Evolutionary conservation across 2,113 vertebrate genomes (phyloP).

Genomic region (Cebus imitator): DNA sequence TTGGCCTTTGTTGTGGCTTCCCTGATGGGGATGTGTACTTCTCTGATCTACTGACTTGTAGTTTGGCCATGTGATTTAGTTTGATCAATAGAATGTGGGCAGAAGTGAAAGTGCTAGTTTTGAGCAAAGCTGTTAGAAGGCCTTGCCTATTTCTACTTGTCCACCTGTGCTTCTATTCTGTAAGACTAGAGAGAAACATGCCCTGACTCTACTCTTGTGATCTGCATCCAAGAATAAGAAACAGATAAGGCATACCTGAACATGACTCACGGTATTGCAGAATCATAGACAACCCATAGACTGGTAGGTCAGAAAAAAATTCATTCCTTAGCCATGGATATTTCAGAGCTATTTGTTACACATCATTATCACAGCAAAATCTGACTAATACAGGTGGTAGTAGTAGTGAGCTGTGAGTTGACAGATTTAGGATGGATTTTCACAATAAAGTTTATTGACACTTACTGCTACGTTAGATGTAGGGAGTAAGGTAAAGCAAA

Average conservation of each 20-base stretch:
- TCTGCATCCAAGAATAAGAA: not conserved
- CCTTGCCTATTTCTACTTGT: not conserved
- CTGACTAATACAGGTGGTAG: not conserved
- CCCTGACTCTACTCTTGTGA: not conserved
- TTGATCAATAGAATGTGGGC: not conserved
- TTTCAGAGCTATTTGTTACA: not conserved
- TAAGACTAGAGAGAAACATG: not conserved
- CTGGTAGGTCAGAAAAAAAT: not conserved
- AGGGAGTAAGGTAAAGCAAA: not conserved
- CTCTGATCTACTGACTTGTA: not conserved
- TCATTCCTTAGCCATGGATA: not conserved
- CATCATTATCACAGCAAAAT: not conserved
- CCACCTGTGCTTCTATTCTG: not conserved
- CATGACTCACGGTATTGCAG: not conserved
- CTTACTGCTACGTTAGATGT: not conserved
- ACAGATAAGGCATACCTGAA: not conserved
- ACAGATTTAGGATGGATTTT: not conserved
- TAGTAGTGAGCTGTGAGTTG: not conserved
- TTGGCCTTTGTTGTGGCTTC: not conserved
- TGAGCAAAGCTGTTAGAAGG: not conserved
- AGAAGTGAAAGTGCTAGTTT: not conserved
- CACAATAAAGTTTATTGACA: not conserved
- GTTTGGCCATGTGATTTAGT: not conserved
- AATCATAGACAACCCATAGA: not conserved
- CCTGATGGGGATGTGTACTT: not conserved